phyloP scores from a whole-genome alignment of 2,888 invertebrate genomes.

The Trachelus troglodyta region DNA sequence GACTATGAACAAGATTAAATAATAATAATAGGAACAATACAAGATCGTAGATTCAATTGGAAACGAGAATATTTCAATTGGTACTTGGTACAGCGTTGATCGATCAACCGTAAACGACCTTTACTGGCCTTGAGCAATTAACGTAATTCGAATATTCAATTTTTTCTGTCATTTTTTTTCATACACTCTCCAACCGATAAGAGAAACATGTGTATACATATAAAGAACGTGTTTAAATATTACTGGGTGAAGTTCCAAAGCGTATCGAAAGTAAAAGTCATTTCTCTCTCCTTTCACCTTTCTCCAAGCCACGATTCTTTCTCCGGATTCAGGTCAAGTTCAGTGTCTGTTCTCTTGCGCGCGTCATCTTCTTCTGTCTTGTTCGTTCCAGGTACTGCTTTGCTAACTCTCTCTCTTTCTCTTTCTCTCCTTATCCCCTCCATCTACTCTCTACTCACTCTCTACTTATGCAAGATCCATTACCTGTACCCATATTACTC shows the following conservation, averaged over 20 bases:
- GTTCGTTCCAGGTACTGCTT: slow-evolving; percentile 4
- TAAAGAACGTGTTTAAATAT: not conserved
- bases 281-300: slow-evolving; percentile 46
- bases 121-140: not conserved
- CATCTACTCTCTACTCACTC: slow-evolving; percentile 19
- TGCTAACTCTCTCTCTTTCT: slow-evolving; percentile 15
- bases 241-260: not conserved
- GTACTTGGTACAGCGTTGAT: not conserved
- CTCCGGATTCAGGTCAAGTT: slow-evolving; percentile 52
- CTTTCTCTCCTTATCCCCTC: slow-evolving; percentile 22
- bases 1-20: not conserved
- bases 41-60: not conserved
- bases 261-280: slow-evolving; percentile 49
- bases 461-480: slow-evolving; percentile 44
- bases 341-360: slow-evolving; percentile 28
- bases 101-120: not conserved
- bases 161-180: not conserved
- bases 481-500: slow-evolving; percentile 43
- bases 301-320: slow-evolving; percentile 36
- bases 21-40: not conserved
- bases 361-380: slow-evolving; percentile 28
- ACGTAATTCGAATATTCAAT: not conserved
- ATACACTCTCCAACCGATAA: not conserved
- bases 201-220: too few relatives aligned
- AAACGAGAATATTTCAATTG: not conserved